These are phyloP conservation scores for Heterotis niloticus DNA, from an alignment of 2,113 vertebrate genomes.

Conservation along the genomic window DNA sequence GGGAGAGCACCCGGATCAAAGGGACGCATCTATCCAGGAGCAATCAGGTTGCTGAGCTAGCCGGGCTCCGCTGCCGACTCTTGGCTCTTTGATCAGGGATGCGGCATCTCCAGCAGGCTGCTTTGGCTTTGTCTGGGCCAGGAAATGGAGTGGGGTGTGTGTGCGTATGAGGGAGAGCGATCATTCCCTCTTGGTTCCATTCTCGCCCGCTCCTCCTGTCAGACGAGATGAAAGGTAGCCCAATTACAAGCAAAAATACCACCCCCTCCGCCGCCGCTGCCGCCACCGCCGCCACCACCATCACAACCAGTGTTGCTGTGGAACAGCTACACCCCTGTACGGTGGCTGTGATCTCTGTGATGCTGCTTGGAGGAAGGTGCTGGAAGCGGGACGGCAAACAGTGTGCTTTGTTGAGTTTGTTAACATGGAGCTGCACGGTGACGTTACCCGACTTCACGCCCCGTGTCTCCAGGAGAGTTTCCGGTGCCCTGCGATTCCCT, in stretches of 20 bases:
- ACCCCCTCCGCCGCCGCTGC: constrained; percentile 14
- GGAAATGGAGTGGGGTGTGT: constrained; percentile 72
- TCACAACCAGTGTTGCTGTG: background rate
- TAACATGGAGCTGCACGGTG: background rate
- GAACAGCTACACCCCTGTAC: constrained; percentile 49
- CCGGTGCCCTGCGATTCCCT: too few species aligned
- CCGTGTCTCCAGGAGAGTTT: too few species aligned
- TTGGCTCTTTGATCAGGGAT: constrained; percentile 83
- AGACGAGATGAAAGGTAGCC: constrained; percentile 82
- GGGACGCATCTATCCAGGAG: constrained; percentile 66
- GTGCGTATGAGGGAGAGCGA: constrained; percentile 60
- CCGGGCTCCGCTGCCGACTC: constrained; percentile 69
- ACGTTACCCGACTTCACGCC: background rate
- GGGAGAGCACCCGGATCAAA: constrained; percentile 77
- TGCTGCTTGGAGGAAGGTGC: constrained; percentile 54
- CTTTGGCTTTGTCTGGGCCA: constrained; percentile 77
- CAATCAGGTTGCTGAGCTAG: constrained; percentile 70
- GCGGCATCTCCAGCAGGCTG: constrained; percentile 75
- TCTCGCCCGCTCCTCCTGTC: constrained; percentile 69
- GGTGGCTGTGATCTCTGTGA: constrained; percentile 57
- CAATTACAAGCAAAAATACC: constrained; percentile 78
- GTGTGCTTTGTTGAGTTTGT: constrained; percentile 35
- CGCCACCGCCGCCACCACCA: background rate
- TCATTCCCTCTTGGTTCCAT: constrained; percentile 76
- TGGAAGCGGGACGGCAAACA: constrained; percentile 54